phyloP scores from a whole-genome alignment of 2,113 vertebrate species.

The Eulemur macaco region DNA sequence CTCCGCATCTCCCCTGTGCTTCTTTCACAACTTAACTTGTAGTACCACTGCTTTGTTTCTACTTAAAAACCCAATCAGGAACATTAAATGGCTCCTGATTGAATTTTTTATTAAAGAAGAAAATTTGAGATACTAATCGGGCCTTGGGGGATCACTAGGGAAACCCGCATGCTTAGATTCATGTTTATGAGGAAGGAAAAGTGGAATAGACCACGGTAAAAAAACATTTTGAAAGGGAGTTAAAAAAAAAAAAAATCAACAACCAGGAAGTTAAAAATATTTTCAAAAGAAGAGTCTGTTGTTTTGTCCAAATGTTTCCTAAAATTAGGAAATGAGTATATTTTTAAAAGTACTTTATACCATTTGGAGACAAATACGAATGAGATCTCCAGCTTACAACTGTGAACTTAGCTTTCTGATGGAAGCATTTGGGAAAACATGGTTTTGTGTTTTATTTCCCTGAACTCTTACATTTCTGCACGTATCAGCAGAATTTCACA shows the following conservation, averaged over 20 bases:
- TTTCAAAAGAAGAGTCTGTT: not conserved
- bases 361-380: not conserved
- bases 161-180: constrained; percentile 26
- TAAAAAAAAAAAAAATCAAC: constrained; percentile 20
- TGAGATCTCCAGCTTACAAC: not conserved
- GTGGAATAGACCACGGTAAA: not conserved
- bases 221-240: not conserved
- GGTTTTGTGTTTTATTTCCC: constrained; percentile 18
- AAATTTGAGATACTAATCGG: constrained; percentile 72
- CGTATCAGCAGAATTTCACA: not conserved
- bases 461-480: not conserved
- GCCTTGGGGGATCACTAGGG: constrained; percentile 61
- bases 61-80: constrained; percentile 72
- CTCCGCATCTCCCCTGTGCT: constrained; percentile 15
- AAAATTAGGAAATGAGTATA: not conserved
- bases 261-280: constrained; percentile 41
- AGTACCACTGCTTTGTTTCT: constrained; percentile 65
- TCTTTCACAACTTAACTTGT: constrained; percentile 6
- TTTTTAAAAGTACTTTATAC: not conserved
- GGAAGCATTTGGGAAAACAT: constrained; percentile 9
- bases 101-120: constrained; percentile 70
- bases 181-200: constrained; percentile 14
- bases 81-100: constrained; percentile 58
- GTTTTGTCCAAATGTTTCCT: not conserved
- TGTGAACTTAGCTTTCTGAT: not conserved